Base-by-base conservation (phyloP, 2,888 invertebrate species). In the Invenusta paracnida region DNA sequence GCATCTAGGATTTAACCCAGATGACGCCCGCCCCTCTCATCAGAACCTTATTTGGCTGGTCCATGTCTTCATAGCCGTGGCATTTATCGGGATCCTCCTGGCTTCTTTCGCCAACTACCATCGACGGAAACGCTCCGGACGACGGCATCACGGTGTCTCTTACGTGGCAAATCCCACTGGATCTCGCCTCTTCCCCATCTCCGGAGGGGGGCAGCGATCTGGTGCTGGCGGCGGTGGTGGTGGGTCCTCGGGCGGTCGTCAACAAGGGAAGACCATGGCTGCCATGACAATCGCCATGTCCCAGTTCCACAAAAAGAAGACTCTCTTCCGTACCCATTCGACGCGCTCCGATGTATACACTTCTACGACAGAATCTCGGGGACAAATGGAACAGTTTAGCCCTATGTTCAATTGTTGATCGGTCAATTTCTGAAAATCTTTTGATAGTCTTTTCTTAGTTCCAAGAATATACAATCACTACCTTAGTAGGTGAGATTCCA, bases 1-100 rank as follows among this genome's bases (percentile, higher is more conserved):
- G n/a, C n/a, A n/a, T n/a, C n/a, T n/a, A n/a, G n/a, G n/a, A n/a
- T n/a, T n/a, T n/a, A n/a, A n/a, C n/a, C n/a, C n/a, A n/a, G n/a
- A n/a, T n/a, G n/a, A n/a, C n/a, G n/a, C n/a, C n/a, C n/a, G 89
- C 28, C 0, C 5, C 23, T 25, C 13, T 66, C 13, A 66, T 66
- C n/a, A n/a, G n/a, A 79, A 79, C 25, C 29, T 79, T 11, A 79
- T 79, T 27, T 79, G 79, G 79, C 79, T 79, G 11, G 27, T 79
- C 11, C 79, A 79, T 79, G 79, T 79, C 13, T 79, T 79, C 29
- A 79, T 79, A 13, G 79, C 27, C 5, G 79, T 79, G 27, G 25
- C 25, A 27, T 79, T 79, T 25, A 79, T 79, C 23, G 27, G 23
- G 11, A 23, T 79, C 2, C 79, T 79, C 27, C 23, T 79, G 13